Evolutionary conservation across 2,888 invertebrate species (phyloP), one percentile per base, ranked within the genome.

Genomic region (Matsumyia berberina): DNA sequence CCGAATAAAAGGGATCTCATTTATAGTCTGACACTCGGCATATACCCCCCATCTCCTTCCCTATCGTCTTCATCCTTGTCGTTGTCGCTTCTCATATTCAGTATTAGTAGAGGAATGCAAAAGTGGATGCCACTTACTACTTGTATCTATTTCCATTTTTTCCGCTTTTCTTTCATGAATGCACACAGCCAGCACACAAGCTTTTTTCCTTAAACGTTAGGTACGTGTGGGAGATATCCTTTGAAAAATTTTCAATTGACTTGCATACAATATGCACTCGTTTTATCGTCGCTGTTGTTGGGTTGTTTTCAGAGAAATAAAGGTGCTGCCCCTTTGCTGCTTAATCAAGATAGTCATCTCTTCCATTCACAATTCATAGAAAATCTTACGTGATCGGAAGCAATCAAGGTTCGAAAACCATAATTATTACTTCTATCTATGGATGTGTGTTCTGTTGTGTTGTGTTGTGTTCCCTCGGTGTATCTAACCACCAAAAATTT

Each of bases 321-420:
- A 24, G 24, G 24, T 24, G 4, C 24, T 24, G 24, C 24, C 24
- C 24, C 24, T 4, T 24, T 24, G 24, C 4, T 24, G 24, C 24
- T 24, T 24, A 24, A 24, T 24, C 24, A 24, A 24, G 24, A 24
- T 24, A 24, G 24, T 24, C 24, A 24, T 24, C 1, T 24, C 24
- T n/a, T n/a, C 24, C 24, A 24, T 24, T 24, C 24, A 24, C 24
- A 24, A 24, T 74, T 74, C 69, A 69, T 83, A 69, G 55, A 58
- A 74, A 74, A 69, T 70, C 73, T 86, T 70, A 76, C 86, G 86
- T 86, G 86, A 86, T 86, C 86, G 86, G 86, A 86, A 86, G 82
- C 82, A 86, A 86, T 86, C 86, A 86, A 82, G 73, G 69, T 67
- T 70, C 44, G 49, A 74, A 83, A 58, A 51, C 62, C 29, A 78